phyloP scores from a whole-genome alignment of 2,113 vertebrate genomes.

The Panurus biarmicus region DNA sequence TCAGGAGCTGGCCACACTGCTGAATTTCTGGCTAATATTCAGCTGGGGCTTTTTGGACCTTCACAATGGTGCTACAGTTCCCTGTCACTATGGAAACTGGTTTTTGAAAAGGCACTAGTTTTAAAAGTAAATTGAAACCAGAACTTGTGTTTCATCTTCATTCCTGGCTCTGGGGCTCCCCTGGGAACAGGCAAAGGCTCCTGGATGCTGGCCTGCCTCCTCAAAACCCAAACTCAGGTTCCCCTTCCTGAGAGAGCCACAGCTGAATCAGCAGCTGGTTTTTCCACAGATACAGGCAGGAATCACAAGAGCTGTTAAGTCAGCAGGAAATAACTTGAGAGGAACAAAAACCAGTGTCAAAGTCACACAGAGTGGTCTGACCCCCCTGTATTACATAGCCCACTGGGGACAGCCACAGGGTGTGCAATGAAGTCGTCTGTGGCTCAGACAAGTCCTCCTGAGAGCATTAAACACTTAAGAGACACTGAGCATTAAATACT shows the following conservation, averaged over 20 bases:
- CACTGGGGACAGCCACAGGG: fast-evolving
- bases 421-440: not conserved
- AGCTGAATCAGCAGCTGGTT: not conserved
- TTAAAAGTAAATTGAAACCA: conserved; percentile 22
- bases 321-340: not conserved
- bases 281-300: not conserved
- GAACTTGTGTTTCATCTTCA: not conserved
- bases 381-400: fast-evolving
- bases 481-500: not conserved
- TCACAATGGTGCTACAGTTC: conserved; percentile 56
- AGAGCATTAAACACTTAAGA: not conserved
- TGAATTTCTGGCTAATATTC: not conserved
- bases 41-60: not conserved
- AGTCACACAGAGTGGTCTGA: not conserved
- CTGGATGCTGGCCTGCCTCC: not conserved
- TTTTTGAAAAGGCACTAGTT: conserved; percentile 12
- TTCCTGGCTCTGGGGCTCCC: not conserved
- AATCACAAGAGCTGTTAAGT: not conserved
- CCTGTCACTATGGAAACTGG: conserved; percentile 41
- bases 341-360: not conserved
- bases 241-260: not conserved
- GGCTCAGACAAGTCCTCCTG: not conserved
- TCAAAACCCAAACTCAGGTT: not conserved
- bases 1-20: not conserved
- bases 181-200: not conserved